Evolutionary conservation across 2,797 vertebrate genomes (phyloP).

Genomic region (Muraenolepis orangiensis): DNA sequence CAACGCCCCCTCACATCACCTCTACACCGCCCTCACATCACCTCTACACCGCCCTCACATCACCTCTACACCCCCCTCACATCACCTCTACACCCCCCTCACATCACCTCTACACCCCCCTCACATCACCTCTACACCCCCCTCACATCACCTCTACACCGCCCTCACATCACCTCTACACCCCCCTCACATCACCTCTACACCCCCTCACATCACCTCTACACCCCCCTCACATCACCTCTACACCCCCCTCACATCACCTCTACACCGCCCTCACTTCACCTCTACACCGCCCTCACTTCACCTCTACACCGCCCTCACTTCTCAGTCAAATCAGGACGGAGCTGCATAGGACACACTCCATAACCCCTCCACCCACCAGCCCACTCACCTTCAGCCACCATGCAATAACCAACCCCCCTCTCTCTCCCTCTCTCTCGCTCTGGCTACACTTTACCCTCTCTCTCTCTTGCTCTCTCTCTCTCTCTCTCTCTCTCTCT

Average conservation of each 20-base stretch:
- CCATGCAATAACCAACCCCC: neutral
- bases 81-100: too few relatives aligned
- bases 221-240: too few relatives aligned
- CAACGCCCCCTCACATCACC: constrained; percentile 21
- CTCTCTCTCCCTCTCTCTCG: neutral
- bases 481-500: constrained; percentile 11
- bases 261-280: constrained; percentile 38
- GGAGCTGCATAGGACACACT: constrained; percentile 56
- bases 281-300: too few relatives aligned
- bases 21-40: too few relatives aligned
- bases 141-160: constrained; percentile 20
- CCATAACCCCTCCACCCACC: constrained; percentile 21
- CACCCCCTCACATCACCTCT: too few relatives aligned
- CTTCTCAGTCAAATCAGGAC: constrained; percentile 50
- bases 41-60: too few relatives aligned
- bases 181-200: too few relatives aligned
- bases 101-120: too few relatives aligned
- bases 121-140: constrained; percentile 32
- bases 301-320: constrained; percentile 37
- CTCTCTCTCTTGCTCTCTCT: neutral
- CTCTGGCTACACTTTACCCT: neutral
- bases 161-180: too few relatives aligned
- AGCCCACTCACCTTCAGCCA: neutral
- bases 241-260: neutral
- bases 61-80: too few relatives aligned